Percentiles rank a stretch among this genome's conserved stretches.
These are phyloP conservation scores for Sepiola atlantica DNA, from an alignment of 2,888 invertebrate species.

Conservation along the genomic window DNA sequence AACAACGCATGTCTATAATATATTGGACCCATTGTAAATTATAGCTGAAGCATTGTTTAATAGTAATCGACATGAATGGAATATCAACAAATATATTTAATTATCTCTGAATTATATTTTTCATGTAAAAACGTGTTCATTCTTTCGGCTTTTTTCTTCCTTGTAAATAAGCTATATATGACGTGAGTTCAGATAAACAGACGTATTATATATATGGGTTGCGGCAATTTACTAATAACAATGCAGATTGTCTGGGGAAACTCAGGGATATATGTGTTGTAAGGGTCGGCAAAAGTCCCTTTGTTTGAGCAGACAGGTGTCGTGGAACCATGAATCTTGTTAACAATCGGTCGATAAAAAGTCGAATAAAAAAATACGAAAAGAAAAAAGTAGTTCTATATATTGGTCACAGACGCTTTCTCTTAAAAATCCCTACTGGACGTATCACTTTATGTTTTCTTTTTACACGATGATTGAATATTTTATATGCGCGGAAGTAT, in stretches of 20 bases:
- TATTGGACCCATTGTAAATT: no score
- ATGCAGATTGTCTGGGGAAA: not conserved
- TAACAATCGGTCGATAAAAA: not conserved
- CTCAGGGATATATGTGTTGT: not conserved
- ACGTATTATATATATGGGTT: not conserved
- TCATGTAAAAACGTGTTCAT: not conserved
- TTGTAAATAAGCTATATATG: not conserved
- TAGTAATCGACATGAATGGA: no score
- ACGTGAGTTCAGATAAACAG: not conserved
- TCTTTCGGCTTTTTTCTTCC: not conserved
- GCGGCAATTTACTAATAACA: not conserved
- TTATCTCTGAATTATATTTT: no score
- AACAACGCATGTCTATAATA: no score
- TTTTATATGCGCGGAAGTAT: not conserved
- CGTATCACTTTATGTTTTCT: not conserved
- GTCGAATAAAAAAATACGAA: not conserved
- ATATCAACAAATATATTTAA: no score
- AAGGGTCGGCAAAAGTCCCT: not conserved
- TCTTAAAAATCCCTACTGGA: not conserved
- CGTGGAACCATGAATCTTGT: not conserved
- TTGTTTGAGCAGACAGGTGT: slow-evolving; percentile 1
- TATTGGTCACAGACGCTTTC: not conserved
- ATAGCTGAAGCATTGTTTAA: no score
- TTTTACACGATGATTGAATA: not conserved
- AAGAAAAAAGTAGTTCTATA: not conserved